phyloP scores from a whole-genome alignment of 1,140 invertebrate species.

The Zaprionus gabonicus region DNA sequence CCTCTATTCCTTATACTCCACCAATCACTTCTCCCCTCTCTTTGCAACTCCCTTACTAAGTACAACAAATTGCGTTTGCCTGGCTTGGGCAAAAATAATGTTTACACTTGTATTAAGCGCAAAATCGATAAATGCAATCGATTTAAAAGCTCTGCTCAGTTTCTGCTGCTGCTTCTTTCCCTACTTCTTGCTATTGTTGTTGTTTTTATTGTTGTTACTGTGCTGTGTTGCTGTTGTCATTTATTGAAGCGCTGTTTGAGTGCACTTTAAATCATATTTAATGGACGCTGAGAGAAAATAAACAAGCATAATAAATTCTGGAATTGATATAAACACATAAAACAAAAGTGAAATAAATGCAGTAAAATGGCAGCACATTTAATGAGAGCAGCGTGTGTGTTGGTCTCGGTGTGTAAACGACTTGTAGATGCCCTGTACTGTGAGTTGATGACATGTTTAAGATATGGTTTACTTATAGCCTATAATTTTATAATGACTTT shows the following conservation, averaged over 20 bases:
- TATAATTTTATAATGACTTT: no score
- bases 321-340: conserved; percentile 26
- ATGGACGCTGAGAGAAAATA: conserved; percentile 35
- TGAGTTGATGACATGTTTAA: background rate
- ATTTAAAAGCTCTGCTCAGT: conserved; percentile 47
- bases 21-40: background rate
- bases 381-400: background rate
- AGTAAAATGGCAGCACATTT: conserved; percentile 9
- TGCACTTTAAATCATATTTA: conserved; percentile 50
- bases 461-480: no score
- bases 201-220: conserved; percentile 2
- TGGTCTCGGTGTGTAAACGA: background rate
- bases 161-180: background rate
- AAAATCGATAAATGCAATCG: conserved; percentile 60
- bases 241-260: conserved; percentile 22
- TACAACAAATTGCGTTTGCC: conserved; percentile 61
- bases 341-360: conserved; percentile 18
- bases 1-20: background rate
- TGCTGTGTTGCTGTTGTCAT: background rate
- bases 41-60: background rate
- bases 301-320: conserved; percentile 40
- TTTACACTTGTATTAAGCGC: conserved; percentile 41
- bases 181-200: background rate
- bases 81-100: conserved; percentile 38
- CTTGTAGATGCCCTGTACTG: background rate